Evolutionary conservation across 1,140 invertebrate genomes (phyloP), one percentile per base, ranked within the genome.

Genomic region (Hyles vespertilio): DNA sequence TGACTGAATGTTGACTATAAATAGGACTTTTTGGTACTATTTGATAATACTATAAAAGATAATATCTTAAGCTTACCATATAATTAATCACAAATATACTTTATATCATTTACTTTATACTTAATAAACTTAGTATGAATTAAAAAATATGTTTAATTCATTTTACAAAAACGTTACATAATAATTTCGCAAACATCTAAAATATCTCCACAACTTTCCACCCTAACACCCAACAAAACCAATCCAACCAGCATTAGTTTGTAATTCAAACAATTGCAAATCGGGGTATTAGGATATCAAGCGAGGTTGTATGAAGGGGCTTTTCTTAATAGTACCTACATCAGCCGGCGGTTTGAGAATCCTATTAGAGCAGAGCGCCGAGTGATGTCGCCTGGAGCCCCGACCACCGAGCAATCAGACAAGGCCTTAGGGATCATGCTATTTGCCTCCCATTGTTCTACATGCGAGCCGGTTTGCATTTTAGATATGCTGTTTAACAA

Each of bases 401-500:
- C 44, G 61, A 46, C 46, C 57, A 46, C 46, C 53, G 32, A 65
- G 68, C 67, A 75, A 74, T 70, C 72, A 67, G 49, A 58, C 62
- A 55, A 57, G 50, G 67, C 74, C 67, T 60, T 66, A 58, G 72
- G 69, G 68, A 72, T 65, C 40, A 51, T 45, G 51, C 53, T 61
- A 67, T 73, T 76, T 70, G 62, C 61, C 50, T 46, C 46, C 65
- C 55, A 70, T 70, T 74, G 69, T 72, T 63, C 59, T 46, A 5
- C 46, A 45, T 34, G 46, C n/a, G 43, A 51, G 43, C 33, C 48
- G 45, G 56, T 69, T 50, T 61, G 59, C 55, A 65, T 65, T 64
- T 62, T 22, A 50, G 36, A 40, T 40, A 40, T 40, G 4, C 5
- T 40, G 36, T 40, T 40, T 22, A 22, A 40, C 2, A 40, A 40